Conservation (phyloP, 2,797 vertebrate species). For the Champsocephalus esox region DNA sequence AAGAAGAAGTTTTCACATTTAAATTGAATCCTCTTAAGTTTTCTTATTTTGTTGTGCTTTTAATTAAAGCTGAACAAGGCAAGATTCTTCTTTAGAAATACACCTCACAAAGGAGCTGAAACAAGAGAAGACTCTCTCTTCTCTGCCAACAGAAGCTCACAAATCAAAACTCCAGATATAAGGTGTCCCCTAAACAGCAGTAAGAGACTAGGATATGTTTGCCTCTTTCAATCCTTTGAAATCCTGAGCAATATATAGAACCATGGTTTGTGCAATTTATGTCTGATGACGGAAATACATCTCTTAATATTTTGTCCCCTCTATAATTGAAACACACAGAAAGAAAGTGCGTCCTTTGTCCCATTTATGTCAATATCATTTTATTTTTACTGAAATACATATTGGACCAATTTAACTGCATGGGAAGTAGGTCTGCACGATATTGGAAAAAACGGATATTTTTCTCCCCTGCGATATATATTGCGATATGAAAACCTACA, state of each 20-base stretch:
- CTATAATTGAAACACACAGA: background rate
- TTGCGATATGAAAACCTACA: no score
- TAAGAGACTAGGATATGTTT: constrained; percentile 11
- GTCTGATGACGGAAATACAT: constrained; percentile 22
- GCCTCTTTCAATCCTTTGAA: constrained; percentile 36
- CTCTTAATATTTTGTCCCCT: constrained; percentile 5
- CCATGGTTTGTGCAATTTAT: constrained; percentile 29
- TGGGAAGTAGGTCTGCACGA: no score
- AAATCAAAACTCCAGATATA: constrained; percentile 40
- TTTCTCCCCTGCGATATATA: no score
- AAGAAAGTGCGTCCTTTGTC: background rate
- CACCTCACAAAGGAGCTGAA: constrained; percentile 22
- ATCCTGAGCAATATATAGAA: constrained; percentile 27
- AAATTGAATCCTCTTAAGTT: constrained; percentile 52
- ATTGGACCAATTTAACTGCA: background rate
- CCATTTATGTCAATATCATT: background rate
- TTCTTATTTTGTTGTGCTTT: constrained; percentile 30
- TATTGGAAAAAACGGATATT: no score
- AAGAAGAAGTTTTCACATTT: constrained; percentile 38
- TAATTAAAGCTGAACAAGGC: constrained; percentile 49
- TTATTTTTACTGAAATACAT: background rate
- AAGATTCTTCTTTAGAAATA: constrained; percentile 35
- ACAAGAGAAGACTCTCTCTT: background rate
- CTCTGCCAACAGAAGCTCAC: constrained; percentile 24
- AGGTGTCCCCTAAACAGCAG: constrained; percentile 22